Evolutionary conservation across 2,888 invertebrate genomes (phyloP).

Genomic region (Stomorhina lunata): DNA sequence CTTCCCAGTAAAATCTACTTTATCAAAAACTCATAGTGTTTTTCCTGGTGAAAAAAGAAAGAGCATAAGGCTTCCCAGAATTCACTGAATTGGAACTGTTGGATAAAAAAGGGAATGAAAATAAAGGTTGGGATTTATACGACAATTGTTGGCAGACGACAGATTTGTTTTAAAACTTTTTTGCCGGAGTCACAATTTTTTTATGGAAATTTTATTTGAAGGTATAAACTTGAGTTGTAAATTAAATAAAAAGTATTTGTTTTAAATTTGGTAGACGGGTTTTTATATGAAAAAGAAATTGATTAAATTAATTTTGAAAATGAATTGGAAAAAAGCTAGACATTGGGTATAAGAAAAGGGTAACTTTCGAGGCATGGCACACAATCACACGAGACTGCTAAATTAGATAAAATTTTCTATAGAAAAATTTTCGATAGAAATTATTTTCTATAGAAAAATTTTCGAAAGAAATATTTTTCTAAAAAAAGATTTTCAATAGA

Average conservation of each 20-base stretch:
- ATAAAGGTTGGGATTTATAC: slow-evolving; percentile 21
- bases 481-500: no score
- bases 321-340: no score
- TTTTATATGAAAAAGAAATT: not conserved
- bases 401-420: no score
- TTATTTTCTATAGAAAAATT: no score
- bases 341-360: no score
- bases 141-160: slow-evolving; percentile 54
- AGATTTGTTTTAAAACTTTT: not conserved
- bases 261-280: not conserved
- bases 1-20: not conserved
- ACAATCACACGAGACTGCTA: no score
- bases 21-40: slow-evolving; percentile 15
- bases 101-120: slow-evolving; percentile 17
- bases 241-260: not conserved
- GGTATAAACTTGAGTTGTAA: not conserved
- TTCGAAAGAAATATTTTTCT: no score
- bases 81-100: slow-evolving; percentile 50
- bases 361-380: no score
- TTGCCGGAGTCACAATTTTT: not conserved
- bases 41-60: not conserved
- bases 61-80: not conserved
- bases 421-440: no score
- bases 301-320: no score
- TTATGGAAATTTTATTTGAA: not conserved